Evolutionary conservation across 2,797 vertebrate species (phyloP), one percentile per base, ranked within the genome.

Genomic region (Chloroceryle amazona): DNA sequence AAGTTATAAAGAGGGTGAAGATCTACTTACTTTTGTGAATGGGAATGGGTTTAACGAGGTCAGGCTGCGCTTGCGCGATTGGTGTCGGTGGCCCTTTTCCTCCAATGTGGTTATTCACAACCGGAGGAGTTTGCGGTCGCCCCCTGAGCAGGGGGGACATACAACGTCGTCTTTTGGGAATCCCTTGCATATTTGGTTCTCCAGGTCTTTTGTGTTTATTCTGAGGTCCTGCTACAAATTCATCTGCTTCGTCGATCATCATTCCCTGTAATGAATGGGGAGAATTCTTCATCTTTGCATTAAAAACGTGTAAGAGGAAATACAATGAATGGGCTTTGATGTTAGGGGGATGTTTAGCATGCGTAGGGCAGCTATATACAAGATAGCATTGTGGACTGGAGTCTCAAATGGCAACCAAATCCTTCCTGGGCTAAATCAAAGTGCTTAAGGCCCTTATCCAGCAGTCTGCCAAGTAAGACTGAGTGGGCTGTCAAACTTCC

Each of bases 61-160:
- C 89, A 98, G 98, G 95, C 97, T 97, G 97, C 74, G 93, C 95
- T 96, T 98, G 98, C 35, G 92, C 60, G 47, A 82, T 33, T 25
- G 98, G 96, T 75, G 86, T 81, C 21, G 98, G 97, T 31, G 98
- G 97, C 63, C 97, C 98, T 92, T 98, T 98, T 25, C 97, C 98
- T 89, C 98, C 98, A 47, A 98, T 97, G 93, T 98, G 98, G 72
- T 98, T 98, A 90, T 98, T 98, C 33, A 98, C 93, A 67, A 99
- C 98, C 0, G 98, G 98, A 37, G 99, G 99, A 31, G 98, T 99
- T 92, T 98, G 99, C 4, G 98, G 98, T 39, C 98, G 96, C 42
- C 99, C 99, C n/a, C 99, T 98, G 33, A 99, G 97, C 60, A 99
- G 95, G 0, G 99, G 99, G 10, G 99, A 99, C 99, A 99, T 99